phyloP scores from a whole-genome alignment of 2,113 vertebrate species.

The Actenoides lindsayi region DNA sequence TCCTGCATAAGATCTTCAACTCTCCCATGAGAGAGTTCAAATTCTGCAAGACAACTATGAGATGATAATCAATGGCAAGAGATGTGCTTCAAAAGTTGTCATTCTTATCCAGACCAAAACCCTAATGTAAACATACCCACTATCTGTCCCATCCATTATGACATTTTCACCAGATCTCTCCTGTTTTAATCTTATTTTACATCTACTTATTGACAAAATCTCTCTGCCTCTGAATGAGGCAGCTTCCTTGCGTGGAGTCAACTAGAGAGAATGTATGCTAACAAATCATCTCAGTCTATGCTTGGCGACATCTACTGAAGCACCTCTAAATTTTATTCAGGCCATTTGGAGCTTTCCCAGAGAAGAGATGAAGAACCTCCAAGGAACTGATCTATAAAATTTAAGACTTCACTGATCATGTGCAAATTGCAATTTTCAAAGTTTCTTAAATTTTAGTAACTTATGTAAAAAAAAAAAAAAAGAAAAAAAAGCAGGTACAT shows the following conservation, averaged over 20 bases:
- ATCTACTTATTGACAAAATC: background rate
- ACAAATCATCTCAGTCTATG: background rate
- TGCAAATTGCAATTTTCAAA: background rate
- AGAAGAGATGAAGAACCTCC: background rate
- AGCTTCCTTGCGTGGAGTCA: background rate
- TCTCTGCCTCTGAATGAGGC: background rate
- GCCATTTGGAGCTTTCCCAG: background rate
- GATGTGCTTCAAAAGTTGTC: background rate
- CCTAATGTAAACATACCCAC: background rate
- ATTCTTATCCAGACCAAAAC: background rate
- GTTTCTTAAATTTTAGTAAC: background rate
- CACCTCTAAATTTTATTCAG: background rate
- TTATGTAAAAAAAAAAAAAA: background rate
- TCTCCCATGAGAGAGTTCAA: background rate
- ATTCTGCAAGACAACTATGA: background rate
- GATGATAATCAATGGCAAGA: background rate
- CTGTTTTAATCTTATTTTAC: background rate
- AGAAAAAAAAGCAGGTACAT: background rate
- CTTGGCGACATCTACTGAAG: background rate
- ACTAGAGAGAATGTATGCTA: background rate
- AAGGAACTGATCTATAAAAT: background rate
- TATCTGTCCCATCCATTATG: background rate
- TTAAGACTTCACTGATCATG: background rate
- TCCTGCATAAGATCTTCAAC: background rate
- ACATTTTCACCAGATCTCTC: background rate